Base-by-base conservation (phyloP, 2,888 invertebrate species). In the Pollenia amentaria region DNA sequence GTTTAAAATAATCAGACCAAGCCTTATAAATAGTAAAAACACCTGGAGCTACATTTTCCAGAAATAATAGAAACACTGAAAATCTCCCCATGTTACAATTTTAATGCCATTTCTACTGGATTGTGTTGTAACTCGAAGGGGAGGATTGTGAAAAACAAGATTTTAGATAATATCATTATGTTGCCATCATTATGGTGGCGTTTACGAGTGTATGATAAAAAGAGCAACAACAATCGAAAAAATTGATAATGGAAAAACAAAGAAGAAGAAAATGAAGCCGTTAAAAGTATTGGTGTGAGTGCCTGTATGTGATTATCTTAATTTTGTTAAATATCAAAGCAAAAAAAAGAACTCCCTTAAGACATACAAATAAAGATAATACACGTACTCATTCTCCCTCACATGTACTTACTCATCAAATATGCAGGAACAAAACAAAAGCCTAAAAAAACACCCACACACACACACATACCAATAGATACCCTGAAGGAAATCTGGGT, bases 171-270 rank as follows among this genome's bases (percentile, higher is more conserved):
- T 77, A 77, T 84, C 72, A 72, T 38, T 40, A 40, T 70, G 21
- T 82, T 73, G 78, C 53, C 73, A 84, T 79, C 60, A 79, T 79
- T 79, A 79, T 75, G 67, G 73, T 79, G 78, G 78, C 84, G 73
- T 84, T 79, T 79, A 75, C 79, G 73, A 53, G 46, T 53, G 38
- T 69, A 60, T 44, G 69, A 82, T 76, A 76, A 69, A 70, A 79
- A 40, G n/a, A 38, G 12, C 7, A 69, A n/a, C 7, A 48, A 18
- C 42, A 46, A 60, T 21, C 40, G 11, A 78, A n/a, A 42, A 12
- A n/a, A 1, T 60, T 9, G 0, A 44, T 46, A 72, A 62, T 21
- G 42, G 42, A 80, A 64, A 72, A 72, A 53, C 62, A 72, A 80
- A 72, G 70, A 53, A 55, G 14, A 2, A 55, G 10, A 72, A 72